Conservation (phyloP, 2,888 invertebrate genomes). For the Pteria penguin region DNA sequence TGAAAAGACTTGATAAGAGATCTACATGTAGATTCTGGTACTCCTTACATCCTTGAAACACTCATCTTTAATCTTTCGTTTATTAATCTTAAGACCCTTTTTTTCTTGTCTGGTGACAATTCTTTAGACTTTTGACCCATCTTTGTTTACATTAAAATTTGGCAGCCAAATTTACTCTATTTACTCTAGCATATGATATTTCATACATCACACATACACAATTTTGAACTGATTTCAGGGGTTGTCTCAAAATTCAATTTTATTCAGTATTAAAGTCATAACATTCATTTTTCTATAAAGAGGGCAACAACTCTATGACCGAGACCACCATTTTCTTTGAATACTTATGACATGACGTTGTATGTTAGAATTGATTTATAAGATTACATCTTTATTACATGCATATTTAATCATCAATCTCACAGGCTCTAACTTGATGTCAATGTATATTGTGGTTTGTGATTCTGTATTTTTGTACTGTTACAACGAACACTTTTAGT, state of each 20-base stretch:
- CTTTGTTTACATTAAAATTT: constrained; percentile 11
- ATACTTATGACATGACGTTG: no score
- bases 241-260: constrained; percentile 12
- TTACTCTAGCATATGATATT: constrained; percentile 10
- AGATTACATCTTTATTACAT: no score
- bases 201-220: background rate
- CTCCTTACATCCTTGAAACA: background rate
- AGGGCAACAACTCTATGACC: background rate
- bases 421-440: no score
- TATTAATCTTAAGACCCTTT: background rate
- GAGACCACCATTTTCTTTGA: background rate
- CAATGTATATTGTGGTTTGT: no score
- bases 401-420: no score
- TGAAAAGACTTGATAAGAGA: constrained; percentile 15
- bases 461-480: no score
- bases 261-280: no score
- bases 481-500: no score
- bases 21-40: background rate
- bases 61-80: constrained; percentile 13
- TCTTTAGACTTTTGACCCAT: constrained; percentile 15
- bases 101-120: constrained; percentile 9
- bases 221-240: constrained; percentile 1
- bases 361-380: no score
- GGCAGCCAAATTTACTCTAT: background rate
- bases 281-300: constrained; percentile 11